Evolutionary conservation across 2,797 vertebrate genomes (phyloP).

Genomic region (Echeneis naucrates): DNA sequence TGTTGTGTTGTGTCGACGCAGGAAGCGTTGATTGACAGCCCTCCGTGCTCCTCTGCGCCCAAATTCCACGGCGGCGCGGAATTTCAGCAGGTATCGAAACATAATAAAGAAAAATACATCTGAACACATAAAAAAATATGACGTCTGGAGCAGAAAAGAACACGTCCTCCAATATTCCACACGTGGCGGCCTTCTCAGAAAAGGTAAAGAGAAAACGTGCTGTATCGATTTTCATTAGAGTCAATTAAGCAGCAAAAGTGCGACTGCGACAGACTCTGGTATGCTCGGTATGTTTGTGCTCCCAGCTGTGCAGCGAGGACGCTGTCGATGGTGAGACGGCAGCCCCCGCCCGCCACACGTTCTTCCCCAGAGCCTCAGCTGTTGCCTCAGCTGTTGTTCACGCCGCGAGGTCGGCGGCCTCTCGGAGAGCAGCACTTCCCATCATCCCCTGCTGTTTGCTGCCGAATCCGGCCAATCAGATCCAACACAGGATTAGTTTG

Average conservation of each 20-base stretch:
- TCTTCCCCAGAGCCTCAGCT: slow-evolving; percentile 64
- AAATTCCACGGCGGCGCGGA: slow-evolving; percentile 10
- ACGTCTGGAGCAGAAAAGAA: slow-evolving; percentile 13
- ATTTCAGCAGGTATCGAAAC: slow-evolving; percentile 38
- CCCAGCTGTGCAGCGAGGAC: slow-evolving; percentile 41
- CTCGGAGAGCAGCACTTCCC: slow-evolving; percentile 42
- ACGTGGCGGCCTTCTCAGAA: neutral
- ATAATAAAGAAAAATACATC: slow-evolving; percentile 40
- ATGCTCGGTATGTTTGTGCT: slow-evolving; percentile 60
- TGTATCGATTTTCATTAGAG: slow-evolving; percentile 9
- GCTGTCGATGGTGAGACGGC: slow-evolving; percentile 49
- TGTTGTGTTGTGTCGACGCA: slow-evolving; percentile 46
- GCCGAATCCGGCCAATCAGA: neutral
- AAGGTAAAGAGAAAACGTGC: neutral
- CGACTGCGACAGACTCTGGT: slow-evolving; percentile 7
- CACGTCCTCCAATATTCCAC: slow-evolving; percentile 9
- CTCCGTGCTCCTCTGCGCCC: slow-evolving; percentile 41
- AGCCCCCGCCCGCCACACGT: slow-evolving; percentile 45
- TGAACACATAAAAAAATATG: slow-evolving; percentile 32
- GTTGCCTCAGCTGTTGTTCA: slow-evolving; percentile 74
- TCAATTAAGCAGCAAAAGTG: slow-evolving; percentile 13
- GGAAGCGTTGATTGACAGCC: slow-evolving; percentile 46
- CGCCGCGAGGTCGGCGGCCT: slow-evolving; percentile 66
- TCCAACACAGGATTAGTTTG: too few relatives aligned
- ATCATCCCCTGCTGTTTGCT: slow-evolving; percentile 21